A percentile compares a stretch with the other conserved stretches of the same genome.
These are phyloP conservation scores for Sarcophaga variegata DNA, from an alignment of 2,888 invertebrate genomes.

Conservation along the genomic window DNA sequence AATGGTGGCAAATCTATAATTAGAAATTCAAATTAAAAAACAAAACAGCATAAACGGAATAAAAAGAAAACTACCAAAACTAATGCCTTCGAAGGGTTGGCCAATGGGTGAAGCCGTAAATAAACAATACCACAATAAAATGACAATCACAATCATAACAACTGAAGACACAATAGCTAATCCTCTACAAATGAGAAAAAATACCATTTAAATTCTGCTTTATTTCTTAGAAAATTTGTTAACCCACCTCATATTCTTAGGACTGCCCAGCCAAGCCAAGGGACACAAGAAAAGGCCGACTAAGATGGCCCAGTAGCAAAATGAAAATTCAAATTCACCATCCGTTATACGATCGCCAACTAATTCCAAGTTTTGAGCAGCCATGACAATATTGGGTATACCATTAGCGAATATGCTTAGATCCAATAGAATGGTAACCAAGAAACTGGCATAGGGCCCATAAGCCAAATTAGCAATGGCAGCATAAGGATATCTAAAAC, in stretches of 20 bases:
- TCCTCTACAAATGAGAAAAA: constrained; percentile 72
- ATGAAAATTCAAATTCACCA: constrained; percentile 86
- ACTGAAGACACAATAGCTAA: constrained; percentile 85
- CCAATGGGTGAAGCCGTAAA: constrained; percentile 79
- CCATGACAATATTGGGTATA: constrained; percentile 90
- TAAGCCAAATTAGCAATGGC: constrained; percentile 91
- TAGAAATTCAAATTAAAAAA: neutral
- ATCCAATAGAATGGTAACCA: constrained; percentile 88
- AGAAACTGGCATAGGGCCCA: constrained; percentile 84
- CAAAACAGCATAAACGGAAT: neutral
- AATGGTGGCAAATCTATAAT: constrained; percentile 80
- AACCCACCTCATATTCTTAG: constrained; percentile 94
- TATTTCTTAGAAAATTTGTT: neutral
- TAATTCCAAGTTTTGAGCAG: constrained; percentile 90
- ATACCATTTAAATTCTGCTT: neutral
- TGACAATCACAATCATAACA: constrained; percentile 86
- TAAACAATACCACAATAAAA: constrained; percentile 87
- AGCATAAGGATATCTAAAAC: constrained; percentile 89
- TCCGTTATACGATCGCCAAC: constrained; percentile 88
- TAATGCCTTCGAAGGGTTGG: constrained; percentile 79
- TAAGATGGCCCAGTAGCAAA: constrained; percentile 92
- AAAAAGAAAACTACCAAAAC: constrained; percentile 71
- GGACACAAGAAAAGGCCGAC: constrained; percentile 89
- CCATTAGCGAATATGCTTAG: constrained; percentile 90
- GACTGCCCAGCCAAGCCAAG: constrained; percentile 93